Conservation (phyloP, 92 coral and sea anemone species). For the Parazoanthus darwini region DNA sequence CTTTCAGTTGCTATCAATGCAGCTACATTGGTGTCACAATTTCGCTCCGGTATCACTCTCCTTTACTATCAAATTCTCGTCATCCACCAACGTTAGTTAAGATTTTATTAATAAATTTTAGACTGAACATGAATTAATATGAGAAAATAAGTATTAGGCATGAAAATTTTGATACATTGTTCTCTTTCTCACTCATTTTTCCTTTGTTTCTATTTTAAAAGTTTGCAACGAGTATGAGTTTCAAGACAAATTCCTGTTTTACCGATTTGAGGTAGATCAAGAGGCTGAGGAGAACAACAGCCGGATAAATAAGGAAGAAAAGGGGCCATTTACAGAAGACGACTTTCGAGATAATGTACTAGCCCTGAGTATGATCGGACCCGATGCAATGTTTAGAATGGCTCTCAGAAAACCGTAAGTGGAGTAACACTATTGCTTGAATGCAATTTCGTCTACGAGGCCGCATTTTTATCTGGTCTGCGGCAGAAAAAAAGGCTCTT, state of each 20-base stretch:
- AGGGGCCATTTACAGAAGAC: conserved; percentile 51
- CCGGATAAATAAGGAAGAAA: conserved; percentile 32
- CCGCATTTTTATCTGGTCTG: too few relatives aligned
- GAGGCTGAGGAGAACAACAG: background rate
- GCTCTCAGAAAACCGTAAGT: conserved; percentile 78
- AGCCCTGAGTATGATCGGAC: conserved; percentile 72
- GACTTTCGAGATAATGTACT: conserved; percentile 68
- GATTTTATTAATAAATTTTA: too few relatives aligned
- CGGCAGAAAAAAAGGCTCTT: too few relatives aligned
- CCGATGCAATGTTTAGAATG: conserved; percentile 86
- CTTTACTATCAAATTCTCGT: too few relatives aligned
- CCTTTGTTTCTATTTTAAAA: conserved; percentile 1
- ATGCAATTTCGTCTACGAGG: too few relatives aligned
- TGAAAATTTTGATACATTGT: background rate
- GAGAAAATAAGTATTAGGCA: background rate
- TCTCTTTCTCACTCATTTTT: background rate
- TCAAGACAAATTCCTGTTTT: conserved; percentile 61
- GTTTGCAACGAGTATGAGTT: conserved; percentile 73
- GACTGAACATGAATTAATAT: too few relatives aligned
- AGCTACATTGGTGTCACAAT: too few relatives aligned
- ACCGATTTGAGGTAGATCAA: conserved; percentile 61
- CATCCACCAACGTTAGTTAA: too few relatives aligned
- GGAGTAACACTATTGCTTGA: background rate
- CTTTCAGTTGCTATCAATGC: too few relatives aligned
- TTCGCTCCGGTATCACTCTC: too few relatives aligned